Evolutionary conservation across 2,113 vertebrate genomes (phyloP), one percentile per base, ranked within the genome.

Genomic region (Dendropsophus ebraccatus): DNA sequence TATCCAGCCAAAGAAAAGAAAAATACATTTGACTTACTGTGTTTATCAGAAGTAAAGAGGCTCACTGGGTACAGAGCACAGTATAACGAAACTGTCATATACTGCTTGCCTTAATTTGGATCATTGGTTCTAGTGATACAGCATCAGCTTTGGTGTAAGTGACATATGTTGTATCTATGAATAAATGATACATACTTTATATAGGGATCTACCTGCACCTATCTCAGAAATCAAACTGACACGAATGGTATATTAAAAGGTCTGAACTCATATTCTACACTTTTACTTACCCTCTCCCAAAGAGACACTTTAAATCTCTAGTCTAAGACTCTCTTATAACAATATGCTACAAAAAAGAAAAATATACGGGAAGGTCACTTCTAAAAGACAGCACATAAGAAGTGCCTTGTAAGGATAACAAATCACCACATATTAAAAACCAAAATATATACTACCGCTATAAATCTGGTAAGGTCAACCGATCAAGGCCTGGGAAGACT

Each of bases 401-500:
- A 25, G 14, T 73, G 21, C 52, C 50, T 49, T 50, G 25, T 49
- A 58, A n/a, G 62, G 45, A 76, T 69, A 45, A 69, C 74, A 67
- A 84, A 54, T 58, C 12, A 17, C 47, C 28, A 49, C 47, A 56
- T 21, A 58, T 54, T 35, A 45, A 23, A 30, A 77, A 65, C 4
- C 10, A 17, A 65, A 50, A 70, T 16, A 45, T 35, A 45, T 10
- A 52, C 49, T 80, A n/a, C 32, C 45, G 21, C 60, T 47, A 60
- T 62, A 67, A 79, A 79, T 70, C 28, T 37, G 75, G 47, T 56
- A 45, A 14, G 41, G 49, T 67, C 67, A 80, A 79, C 17, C n/a
- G 60, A 17, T 30, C 4, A 17, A 79, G n/a, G 25, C 70, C 23
- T 41, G 37, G 56, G n/a, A 77, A 32, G 52, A 32, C 10, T 35